phyloP scores from a whole-genome alignment of 92 coral and sea anemone genomes.

The Zoanthus sansibaricus region DNA sequence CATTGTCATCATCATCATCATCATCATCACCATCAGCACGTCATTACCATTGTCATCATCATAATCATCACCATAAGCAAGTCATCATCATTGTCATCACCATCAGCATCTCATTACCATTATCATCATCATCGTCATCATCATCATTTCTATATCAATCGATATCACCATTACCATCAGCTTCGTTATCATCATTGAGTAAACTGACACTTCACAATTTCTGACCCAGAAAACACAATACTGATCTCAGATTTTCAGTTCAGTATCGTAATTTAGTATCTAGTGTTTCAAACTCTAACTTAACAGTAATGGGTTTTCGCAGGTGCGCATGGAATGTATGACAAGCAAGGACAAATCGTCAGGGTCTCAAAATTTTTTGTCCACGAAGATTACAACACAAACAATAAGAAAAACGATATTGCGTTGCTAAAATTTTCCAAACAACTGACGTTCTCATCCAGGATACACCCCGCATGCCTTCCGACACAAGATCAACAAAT shows the following conservation, averaged over 20 bases:
- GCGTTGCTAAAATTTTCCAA: constrained; percentile 12
- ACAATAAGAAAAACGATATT: constrained; percentile 17
- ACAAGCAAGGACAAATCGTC: background rate
- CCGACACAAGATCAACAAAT: constrained; percentile 25
- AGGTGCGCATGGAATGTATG: constrained; percentile 28
- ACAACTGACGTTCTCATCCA: constrained; percentile 11
- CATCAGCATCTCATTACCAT: no score
- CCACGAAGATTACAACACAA: constrained; percentile 14
- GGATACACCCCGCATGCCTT: constrained; percentile 17
- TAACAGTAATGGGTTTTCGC: background rate
- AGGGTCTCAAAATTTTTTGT: constrained; percentile 7
- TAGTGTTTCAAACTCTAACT: background rate
- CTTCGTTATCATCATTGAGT: no score
- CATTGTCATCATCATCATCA: no score
- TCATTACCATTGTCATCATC: no score
- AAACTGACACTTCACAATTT: no score
- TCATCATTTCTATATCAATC: no score
- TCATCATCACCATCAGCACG: no score
- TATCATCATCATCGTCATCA: no score
- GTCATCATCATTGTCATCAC: no score
- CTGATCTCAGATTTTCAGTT: background rate
- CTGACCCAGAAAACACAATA: no score
- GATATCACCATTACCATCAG: no score
- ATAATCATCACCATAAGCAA: no score
- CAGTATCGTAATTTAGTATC: background rate